Evolutionary conservation across 1,140 invertebrate genomes (phyloP).

Genomic region (Kradibia gibbosae): DNA sequence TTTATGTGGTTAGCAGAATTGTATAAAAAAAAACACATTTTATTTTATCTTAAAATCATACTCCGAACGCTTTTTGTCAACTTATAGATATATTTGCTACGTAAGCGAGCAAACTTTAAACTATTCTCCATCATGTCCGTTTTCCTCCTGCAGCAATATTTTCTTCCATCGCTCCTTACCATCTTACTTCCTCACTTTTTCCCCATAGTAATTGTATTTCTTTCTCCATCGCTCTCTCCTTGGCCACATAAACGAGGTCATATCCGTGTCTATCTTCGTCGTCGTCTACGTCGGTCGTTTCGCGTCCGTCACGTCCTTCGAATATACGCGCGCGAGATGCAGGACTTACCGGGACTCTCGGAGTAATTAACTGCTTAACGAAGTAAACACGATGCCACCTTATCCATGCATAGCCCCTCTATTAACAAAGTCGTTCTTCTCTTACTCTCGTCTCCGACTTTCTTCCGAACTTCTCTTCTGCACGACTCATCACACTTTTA

Average conservation of each 20-base stretch:
- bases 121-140: background rate
- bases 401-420: conserved; percentile 55
- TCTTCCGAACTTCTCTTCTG: background rate
- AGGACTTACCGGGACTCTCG: conserved; percentile 61
- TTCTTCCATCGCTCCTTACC: background rate
- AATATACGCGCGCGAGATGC: conserved; percentile 50
- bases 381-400: conserved; percentile 73
- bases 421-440: background rate
- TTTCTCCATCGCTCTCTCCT: conserved; percentile 31
- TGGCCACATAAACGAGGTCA: conserved; percentile 1
- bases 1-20: too few relatives aligned
- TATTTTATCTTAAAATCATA: background rate
- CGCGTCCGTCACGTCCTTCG: conserved; percentile 60
- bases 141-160: conserved; percentile 27
- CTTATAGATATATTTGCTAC: background rate
- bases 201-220: conserved; percentile 37
- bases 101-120: background rate
- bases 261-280: conserved; percentile 24
- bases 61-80: background rate
- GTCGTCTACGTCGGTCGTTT: conserved; percentile 24
- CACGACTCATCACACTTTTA: conserved; percentile 20
- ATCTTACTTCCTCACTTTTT: conserved; percentile 19
- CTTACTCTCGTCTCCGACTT: conserved; percentile 45
- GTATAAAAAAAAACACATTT: too few relatives aligned
- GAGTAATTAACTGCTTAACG: conserved; percentile 74